These are phyloP conservation scores for Microchirus variegatus DNA, from an alignment of 2,797 vertebrate species.

Conservation along the genomic window DNA sequence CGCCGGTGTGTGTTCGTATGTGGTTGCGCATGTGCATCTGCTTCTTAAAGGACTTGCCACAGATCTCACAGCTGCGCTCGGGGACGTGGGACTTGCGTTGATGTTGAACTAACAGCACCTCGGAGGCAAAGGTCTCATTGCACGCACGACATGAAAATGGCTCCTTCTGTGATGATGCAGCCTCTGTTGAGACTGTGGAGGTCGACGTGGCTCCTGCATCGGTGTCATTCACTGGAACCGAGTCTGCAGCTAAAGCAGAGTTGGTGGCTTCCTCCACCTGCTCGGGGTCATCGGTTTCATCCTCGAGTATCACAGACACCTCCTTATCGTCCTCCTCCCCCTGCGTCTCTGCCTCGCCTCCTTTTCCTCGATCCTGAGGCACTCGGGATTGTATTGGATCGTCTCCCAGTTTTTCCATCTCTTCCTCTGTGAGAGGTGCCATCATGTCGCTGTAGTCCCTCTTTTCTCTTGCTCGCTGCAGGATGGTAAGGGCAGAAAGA, in stretches of 20 bases:
- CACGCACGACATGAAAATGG: constrained; percentile 83
- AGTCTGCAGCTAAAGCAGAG: background rate
- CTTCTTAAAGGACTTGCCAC: constrained; percentile 90
- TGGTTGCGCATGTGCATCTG: constrained; percentile 90
- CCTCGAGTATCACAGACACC: constrained; percentile 6
- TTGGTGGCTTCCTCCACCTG: constrained; percentile 15
- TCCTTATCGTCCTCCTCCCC: constrained; percentile 33
- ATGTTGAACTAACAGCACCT: constrained; percentile 85
- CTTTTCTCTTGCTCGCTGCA: constrained; percentile 78
- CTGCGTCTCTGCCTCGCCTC: constrained; percentile 6
- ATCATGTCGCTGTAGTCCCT: constrained; percentile 48
- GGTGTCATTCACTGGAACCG: background rate
- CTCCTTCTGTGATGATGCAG: constrained; percentile 21
- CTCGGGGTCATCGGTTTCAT: constrained; percentile 6
- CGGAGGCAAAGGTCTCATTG: constrained; percentile 81
- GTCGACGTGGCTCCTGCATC: background rate
- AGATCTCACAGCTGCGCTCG: constrained; percentile 86
- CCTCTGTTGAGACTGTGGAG: constrained; percentile 3
- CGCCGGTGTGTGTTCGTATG: constrained; percentile 89
- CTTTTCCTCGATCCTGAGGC: constrained; percentile 29
- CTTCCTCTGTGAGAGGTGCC: constrained; percentile 62
- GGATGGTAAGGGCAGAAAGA: constrained; percentile 73
- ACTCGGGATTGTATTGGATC: constrained; percentile 9
- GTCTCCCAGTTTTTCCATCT: constrained; percentile 54
- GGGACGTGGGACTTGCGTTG: constrained; percentile 80